Evolutionary conservation across 2,888 invertebrate genomes (phyloP).

Genomic region (Dryadula phaetusa): DNA sequence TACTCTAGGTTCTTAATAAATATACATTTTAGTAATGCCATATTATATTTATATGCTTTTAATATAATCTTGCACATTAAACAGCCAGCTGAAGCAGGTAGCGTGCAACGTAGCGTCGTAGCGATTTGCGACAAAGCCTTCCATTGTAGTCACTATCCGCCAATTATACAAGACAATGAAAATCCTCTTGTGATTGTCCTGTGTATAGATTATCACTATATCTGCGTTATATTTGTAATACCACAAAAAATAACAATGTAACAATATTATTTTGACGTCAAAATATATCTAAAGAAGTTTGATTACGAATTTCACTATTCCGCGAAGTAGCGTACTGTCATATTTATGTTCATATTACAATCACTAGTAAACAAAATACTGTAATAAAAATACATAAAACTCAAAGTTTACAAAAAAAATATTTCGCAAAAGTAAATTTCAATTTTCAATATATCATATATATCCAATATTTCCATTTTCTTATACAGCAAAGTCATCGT

Average conservation of each 20-base stretch:
- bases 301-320: too few species aligned
- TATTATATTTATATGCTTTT: background rate
- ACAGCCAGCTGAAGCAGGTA: slow-evolving; percentile 13
- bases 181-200: slow-evolving; percentile 54
- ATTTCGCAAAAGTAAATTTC: slow-evolving; percentile 1
- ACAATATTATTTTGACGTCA: background rate
- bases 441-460: slow-evolving; percentile 47
- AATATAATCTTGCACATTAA: background rate
- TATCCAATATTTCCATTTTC: slow-evolving; percentile 63
- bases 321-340: too few species aligned
- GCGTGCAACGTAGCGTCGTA: slow-evolving; percentile 54
- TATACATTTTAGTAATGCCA: background rate
- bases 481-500: slow-evolving; percentile 53
- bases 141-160: slow-evolving; percentile 61
- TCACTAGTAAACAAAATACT: background rate
- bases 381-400: background rate
- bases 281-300: too few species aligned
- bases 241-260: background rate
- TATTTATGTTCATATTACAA: background rate
- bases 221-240: slow-evolving; percentile 19
- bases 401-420: background rate
- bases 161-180: slow-evolving; percentile 68
- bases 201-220: slow-evolving; percentile 43
- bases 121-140: slow-evolving; percentile 56
- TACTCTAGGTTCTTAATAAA: background rate